phyloP scores from a whole-genome alignment of 2,888 invertebrate species.

The Pollenia griseotomentosa region DNA sequence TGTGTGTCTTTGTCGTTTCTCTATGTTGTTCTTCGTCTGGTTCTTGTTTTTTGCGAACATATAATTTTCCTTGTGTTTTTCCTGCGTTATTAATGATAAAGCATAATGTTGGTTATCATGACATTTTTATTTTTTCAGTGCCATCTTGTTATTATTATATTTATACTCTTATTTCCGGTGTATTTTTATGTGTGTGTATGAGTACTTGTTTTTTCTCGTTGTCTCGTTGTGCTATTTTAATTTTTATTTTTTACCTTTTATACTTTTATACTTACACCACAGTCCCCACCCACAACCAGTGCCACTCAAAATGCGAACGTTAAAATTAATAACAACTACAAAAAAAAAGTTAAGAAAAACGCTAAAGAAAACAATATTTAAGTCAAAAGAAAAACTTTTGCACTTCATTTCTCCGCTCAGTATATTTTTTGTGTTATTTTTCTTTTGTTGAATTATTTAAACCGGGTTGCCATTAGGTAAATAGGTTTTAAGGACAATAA shows the following conservation, averaged over 20 bases:
- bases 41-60: slow-evolving; percentile 11
- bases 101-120: slow-evolving; percentile 68
- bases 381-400: slow-evolving; percentile 54
- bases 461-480: slow-evolving; percentile 46
- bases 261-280: neutral
- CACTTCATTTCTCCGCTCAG: slow-evolving; percentile 35
- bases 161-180: slow-evolving; percentile 23
- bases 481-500: slow-evolving; percentile 57
- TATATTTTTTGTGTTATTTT: slow-evolving; percentile 6
- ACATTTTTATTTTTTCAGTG: slow-evolving; percentile 67
- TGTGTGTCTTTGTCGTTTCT: neutral
- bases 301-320: slow-evolving; percentile 10
- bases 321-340: neutral
- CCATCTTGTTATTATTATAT: slow-evolving; percentile 56
- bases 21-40: neutral
- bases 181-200: neutral
- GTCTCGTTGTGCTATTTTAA: slow-evolving; percentile 37
- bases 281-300: neutral
- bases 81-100: slow-evolving; percentile 56
- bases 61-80: neutral
- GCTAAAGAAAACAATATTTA: slow-evolving; percentile 47
- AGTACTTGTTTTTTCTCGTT: neutral
- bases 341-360: slow-evolving; percentile 1
- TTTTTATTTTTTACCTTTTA: slow-evolving; percentile 27
- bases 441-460: slow-evolving; percentile 41